phyloP scores from a whole-genome alignment of 2,888 invertebrate genomes.

The Eudasyphora cyanicolor region DNA sequence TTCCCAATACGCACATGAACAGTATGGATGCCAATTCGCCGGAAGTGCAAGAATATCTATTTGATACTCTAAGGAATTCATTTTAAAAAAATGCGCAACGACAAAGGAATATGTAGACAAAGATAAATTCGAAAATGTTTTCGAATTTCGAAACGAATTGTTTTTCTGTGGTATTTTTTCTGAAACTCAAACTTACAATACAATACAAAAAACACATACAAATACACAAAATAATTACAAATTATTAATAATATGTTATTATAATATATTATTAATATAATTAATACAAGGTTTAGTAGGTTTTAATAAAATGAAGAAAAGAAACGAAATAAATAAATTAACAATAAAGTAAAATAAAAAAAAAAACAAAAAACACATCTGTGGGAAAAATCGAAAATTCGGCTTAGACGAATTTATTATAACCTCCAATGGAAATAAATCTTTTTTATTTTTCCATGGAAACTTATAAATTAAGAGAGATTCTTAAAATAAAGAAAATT shows the following conservation, averaged over 20 bases:
- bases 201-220: neutral
- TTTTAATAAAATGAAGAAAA: constrained; percentile 5
- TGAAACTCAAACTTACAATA: constrained; percentile 17
- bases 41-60: constrained; percentile 86
- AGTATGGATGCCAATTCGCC: constrained; percentile 83
- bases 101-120: neutral
- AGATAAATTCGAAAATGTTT: constrained; percentile 48
- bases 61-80: constrained; percentile 86
- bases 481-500: too few relatives aligned
- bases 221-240: constrained; percentile 14
- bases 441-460: neutral
- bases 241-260: too few relatives aligned
- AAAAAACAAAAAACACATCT: neutral
- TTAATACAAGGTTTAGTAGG: constrained; percentile 35
- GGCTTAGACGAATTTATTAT: constrained; percentile 22
- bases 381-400: constrained; percentile 12
- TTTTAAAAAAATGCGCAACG: constrained; percentile 78
- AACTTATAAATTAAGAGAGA: too few relatives aligned
- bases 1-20: constrained; percentile 79
- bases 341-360: neutral
- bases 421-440: neutral
- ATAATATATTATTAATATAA: too few relatives aligned
- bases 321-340: constrained; percentile 33
- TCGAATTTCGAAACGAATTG: constrained; percentile 56
- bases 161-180: constrained; percentile 66